Conservation (phyloP, 30 jellyfish, hydroid and myxozoan genomes). For the Mastigias papua region DNA sequence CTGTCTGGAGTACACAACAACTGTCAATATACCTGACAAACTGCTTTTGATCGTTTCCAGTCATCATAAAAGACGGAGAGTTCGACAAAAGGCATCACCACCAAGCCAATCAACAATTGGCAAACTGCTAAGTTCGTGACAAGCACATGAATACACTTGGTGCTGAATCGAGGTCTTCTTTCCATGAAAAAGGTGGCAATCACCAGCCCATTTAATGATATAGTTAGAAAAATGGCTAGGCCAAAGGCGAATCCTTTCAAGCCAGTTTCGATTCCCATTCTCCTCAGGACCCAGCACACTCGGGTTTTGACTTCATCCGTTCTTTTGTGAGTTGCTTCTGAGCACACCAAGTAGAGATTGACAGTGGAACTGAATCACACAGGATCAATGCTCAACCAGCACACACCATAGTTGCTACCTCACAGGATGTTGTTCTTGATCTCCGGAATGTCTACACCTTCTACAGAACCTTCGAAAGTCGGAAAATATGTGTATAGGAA, state of each 20-base stretch:
- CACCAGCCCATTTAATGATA: conserved; percentile 45
- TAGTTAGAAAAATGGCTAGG: conserved; percentile 49
- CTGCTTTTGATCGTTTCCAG: conserved; percentile 42
- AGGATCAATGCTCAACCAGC: no score
- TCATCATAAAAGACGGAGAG: conserved; percentile 49
- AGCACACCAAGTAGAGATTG: no score
- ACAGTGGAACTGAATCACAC: no score
- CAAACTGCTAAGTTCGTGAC: conserved; percentile 76
- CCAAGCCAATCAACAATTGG: conserved; percentile 66
- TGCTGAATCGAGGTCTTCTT: conserved; percentile 34
- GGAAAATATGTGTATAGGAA: no score
- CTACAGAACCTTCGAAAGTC: no score
- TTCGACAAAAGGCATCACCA: conserved; percentile 75
- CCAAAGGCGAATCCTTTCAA: conserved; percentile 46
- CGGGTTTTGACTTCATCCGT: no score
- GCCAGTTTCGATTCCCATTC: conserved; percentile 43
- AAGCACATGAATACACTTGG: conserved; percentile 59
- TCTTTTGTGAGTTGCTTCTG: no score
- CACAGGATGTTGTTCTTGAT: no score
- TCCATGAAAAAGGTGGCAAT: conserved; percentile 37
- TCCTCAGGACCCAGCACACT: neutral
- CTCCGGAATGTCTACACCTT: no score
- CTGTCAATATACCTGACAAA: conserved; percentile 64
- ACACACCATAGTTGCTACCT: no score
- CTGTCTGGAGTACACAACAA: neutral